phyloP scores from a whole-genome alignment of 2,888 invertebrate genomes.

The Oligia fasciuncula region DNA sequence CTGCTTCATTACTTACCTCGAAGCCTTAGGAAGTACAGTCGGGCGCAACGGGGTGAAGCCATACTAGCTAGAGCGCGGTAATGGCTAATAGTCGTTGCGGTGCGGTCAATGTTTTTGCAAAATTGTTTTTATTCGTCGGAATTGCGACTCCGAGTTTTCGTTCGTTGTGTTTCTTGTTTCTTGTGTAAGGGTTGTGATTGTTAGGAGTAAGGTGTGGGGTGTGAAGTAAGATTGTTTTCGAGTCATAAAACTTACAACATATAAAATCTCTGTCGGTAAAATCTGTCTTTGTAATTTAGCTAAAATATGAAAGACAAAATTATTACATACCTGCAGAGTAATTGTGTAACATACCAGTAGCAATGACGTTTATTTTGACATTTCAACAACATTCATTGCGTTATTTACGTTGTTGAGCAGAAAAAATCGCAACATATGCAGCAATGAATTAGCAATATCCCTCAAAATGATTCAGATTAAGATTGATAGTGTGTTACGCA shows the following conservation, averaged over 20 bases:
- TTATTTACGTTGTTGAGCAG: background rate
- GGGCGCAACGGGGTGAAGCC: slow-evolving; percentile 76
- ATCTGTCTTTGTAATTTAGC: background rate
- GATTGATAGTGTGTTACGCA: no score
- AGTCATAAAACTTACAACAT: background rate
- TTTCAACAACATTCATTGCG: background rate
- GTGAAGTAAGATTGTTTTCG: background rate
- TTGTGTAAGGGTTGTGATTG: slow-evolving; percentile 18
- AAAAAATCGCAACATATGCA: background rate
- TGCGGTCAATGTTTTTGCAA: slow-evolving; percentile 65
- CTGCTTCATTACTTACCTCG: slow-evolving; percentile 70
- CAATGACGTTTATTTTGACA: no score
- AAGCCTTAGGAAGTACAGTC: slow-evolving; percentile 74
- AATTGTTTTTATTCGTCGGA: slow-evolving; percentile 56
- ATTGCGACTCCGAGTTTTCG: slow-evolving; percentile 38
- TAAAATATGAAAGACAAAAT: background rate
- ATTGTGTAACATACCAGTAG: no score
- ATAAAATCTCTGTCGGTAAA: background rate
- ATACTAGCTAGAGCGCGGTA: slow-evolving; percentile 56
- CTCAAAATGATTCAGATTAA: no score
- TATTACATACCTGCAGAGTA: no score
- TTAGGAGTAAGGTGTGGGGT: slow-evolving; percentile 1
- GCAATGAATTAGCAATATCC: background rate
- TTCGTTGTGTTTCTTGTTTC: slow-evolving; percentile 27
- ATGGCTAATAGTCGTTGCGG: slow-evolving; percentile 62